Percentiles rank a stretch among this genome's conserved stretches.
Evolutionary conservation across 2,888 invertebrate genomes (phyloP).

Genomic region (Heteromurus nitidus): DNA sequence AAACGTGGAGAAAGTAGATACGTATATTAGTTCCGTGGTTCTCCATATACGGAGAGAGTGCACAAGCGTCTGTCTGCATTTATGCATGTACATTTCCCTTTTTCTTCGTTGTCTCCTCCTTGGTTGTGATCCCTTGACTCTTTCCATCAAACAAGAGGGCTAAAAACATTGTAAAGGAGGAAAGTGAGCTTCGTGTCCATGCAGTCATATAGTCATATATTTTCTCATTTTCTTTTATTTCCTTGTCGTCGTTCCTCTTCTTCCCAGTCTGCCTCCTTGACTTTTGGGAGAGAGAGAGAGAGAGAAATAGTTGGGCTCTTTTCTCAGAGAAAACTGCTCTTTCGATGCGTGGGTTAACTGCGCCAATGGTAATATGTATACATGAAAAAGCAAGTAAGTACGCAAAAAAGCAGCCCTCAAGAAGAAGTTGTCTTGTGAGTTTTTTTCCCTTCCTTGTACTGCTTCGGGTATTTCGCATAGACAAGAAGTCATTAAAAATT

Average conservation of each 20-base stretch:
- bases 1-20: not conserved
- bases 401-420: constrained; percentile 31
- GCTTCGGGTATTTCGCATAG: constrained; percentile 49
- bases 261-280: constrained; percentile 9
- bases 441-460: constrained; percentile 35
- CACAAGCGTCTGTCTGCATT: not conserved
- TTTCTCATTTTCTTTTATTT: not conserved
- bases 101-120: not conserved
- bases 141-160: constrained; percentile 40
- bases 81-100: not conserved
- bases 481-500: constrained; percentile 72
- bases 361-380: too few species aligned
- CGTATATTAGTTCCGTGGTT: not conserved
- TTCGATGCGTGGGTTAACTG: constrained; percentile 5
- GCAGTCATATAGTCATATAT: not conserved
- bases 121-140: constrained; percentile 53
- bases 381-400: not conserved
- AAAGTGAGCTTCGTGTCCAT: not conserved
- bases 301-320: constrained; percentile 2
- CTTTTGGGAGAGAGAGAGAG: constrained; percentile 11
- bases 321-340: not conserved
- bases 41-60: not conserved
- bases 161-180: not conserved
- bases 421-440: constrained; percentile 24
- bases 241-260: constrained; percentile 6